Base-by-base conservation (phyloP, 2,888 invertebrate genomes). In the Cosmopolites sordidus region DNA sequence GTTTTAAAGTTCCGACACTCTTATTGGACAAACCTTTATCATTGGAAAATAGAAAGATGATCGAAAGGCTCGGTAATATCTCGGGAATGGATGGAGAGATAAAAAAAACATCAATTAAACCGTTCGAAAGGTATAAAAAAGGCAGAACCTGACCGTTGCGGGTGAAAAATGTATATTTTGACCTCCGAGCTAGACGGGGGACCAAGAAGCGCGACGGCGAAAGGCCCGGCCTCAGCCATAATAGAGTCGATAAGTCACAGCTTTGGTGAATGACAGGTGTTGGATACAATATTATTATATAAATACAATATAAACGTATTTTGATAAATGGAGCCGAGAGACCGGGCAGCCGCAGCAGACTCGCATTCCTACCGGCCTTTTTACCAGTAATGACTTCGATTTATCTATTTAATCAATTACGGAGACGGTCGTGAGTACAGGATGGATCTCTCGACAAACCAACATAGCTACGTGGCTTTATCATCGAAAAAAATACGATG, bases 201-300 rank as follows among this genome's bases (percentile, higher is more conserved):
- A 43, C 45, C 51, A 43, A 51, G 44, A 43, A 40, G 45, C 48
- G 39, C 16, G 11, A 27, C 30, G 11, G 11, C 33, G 33, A 12
- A 33, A 33, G 11, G 12, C 39, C 52, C 46, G 49, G 52, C 47
- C 54, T 8, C 22, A 8, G 22, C 22, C 52, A 62, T 63, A 64
- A 63, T 62, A 60, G 60, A 63, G 59, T 60, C 64, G 51, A 64
- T 64, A 64, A 62, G 64, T 64, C 64, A 64, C 59, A 50, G 55
- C 51, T 46, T 48, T 33, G 52, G 56, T 61, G 64, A 63, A 60
- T 64, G 65, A 64, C 66, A 66, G 66, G 63, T 64, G 65, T 61
- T 64, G 63, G 63, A 58, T 64, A 59, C 59, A 49, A 54, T 59
- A 56, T 59, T 62, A 62, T 64, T 61, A 63, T 59, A 49, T 54